These are phyloP conservation scores for Lasioglossum zephyrum DNA, from an alignment of 2,888 invertebrate species.

Conservation along the genomic window DNA sequence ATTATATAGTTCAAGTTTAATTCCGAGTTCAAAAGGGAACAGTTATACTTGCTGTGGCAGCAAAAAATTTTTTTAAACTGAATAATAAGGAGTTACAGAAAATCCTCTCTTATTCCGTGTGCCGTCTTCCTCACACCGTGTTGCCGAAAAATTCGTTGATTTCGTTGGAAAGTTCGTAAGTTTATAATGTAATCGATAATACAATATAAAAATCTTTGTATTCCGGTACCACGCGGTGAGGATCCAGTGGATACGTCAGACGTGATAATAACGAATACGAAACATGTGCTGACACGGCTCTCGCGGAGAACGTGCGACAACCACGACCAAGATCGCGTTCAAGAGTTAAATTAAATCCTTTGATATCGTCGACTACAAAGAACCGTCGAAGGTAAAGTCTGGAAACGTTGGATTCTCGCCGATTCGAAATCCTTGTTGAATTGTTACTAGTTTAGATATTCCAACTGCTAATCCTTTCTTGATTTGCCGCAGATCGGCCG, in stretches of 20 bases:
- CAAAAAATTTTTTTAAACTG: too few species aligned
- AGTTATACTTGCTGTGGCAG: too few species aligned
- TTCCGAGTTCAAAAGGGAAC: too few species aligned
- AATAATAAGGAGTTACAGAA: too few species aligned
- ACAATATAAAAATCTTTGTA: neutral
- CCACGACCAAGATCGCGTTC: neutral
- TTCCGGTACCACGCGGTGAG: neutral
- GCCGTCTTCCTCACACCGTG: neutral
- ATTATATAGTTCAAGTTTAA: too few species aligned
- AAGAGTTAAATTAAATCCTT: neutral
- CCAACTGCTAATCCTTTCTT: neutral
- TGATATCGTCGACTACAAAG: neutral
- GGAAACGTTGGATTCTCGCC: neutral
- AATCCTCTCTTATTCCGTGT: neutral
- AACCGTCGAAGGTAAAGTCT: neutral
- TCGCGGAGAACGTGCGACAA: neutral
- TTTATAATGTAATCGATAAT: neutral
- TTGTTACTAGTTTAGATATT: neutral
- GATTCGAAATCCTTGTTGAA: neutral
- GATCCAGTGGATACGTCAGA: neutral
- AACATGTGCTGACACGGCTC: neutral
- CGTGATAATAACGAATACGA: slow-evolving; percentile 17
- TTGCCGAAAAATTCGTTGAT: neutral
- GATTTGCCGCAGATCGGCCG: neutral
- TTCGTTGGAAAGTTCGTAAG: neutral